Conservation (phyloP, 2,888 invertebrate species). For the Orchesella flavescens region DNA sequence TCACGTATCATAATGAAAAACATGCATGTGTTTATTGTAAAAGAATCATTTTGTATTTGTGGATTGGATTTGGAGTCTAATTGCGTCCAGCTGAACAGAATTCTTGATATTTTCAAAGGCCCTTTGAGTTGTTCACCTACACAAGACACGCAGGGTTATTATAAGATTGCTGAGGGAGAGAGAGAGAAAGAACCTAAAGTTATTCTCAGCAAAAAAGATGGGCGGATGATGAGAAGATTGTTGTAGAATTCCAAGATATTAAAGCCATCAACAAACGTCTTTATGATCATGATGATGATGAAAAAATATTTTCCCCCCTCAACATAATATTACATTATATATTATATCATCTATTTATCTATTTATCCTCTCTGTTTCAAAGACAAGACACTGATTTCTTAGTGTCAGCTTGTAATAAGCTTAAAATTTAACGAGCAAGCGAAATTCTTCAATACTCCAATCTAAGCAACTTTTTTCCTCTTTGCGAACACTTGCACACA, state of each 20-base stretch:
- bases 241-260: conserved; percentile 23
- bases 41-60: neutral
- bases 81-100: neutral
- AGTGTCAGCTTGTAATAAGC: conserved; percentile 39
- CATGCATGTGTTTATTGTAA: neutral
- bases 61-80: neutral
- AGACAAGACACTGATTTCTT: conserved; percentile 18
- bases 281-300: conserved; percentile 26
- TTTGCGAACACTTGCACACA: too few species aligned
- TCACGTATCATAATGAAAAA: neutral
- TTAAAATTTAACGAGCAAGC: conserved; percentile 32
- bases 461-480: neutral
- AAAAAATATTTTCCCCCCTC: neutral
- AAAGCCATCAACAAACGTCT: conserved; percentile 25
- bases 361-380: conserved; percentile 34
- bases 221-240: conserved; percentile 35
- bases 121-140: too few species aligned
- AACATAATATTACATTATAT: too few species aligned
- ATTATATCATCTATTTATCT: too few species aligned
- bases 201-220: conserved; percentile 22
- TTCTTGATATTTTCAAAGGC: conserved; percentile 3
- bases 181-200: neutral
- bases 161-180: neutral
- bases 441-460: neutral
- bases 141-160: neutral